Evolutionary conservation across 92 coral and sea anemone genomes (phyloP).

Genomic region (Epizoanthus rinbou): DNA sequence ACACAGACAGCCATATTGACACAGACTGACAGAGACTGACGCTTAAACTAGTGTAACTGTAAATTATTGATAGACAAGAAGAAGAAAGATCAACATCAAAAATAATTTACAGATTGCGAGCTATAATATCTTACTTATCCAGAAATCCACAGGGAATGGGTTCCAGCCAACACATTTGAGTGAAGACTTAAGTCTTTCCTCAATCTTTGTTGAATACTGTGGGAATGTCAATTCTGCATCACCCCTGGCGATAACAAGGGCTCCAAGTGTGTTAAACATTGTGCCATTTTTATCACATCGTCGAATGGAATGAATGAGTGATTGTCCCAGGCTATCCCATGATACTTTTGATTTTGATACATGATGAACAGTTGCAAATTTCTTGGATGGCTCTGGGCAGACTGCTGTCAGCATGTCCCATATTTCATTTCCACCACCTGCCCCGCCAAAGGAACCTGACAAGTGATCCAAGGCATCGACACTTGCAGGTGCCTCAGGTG

Average conservation of each 20-base stretch:
- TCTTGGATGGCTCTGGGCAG: constrained; percentile 84
- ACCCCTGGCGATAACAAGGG: constrained; percentile 83
- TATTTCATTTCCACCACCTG: constrained; percentile 76
- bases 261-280: constrained; percentile 61
- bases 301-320: constrained; percentile 70
- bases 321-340: constrained; percentile 79
- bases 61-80: background rate
- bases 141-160: constrained; percentile 83
- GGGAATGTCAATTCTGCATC: constrained; percentile 69
- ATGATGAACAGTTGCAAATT: constrained; percentile 82
- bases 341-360: constrained; percentile 66
- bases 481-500: constrained; percentile 10
- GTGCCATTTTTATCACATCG: constrained; percentile 75
- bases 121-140: constrained; percentile 72
- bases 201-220: constrained; percentile 67
- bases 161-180: constrained; percentile 85
- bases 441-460: constrained; percentile 35
- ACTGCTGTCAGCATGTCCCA: constrained; percentile 89
- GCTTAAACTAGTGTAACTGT: background rate
- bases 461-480: constrained; percentile 3
- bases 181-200: constrained; percentile 64
- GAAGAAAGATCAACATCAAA: background rate
- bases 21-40: background rate
- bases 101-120: background rate
- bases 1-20: background rate